Base-by-base conservation (phyloP, 2,888 invertebrate genomes). In the Idaea aversata region DNA sequence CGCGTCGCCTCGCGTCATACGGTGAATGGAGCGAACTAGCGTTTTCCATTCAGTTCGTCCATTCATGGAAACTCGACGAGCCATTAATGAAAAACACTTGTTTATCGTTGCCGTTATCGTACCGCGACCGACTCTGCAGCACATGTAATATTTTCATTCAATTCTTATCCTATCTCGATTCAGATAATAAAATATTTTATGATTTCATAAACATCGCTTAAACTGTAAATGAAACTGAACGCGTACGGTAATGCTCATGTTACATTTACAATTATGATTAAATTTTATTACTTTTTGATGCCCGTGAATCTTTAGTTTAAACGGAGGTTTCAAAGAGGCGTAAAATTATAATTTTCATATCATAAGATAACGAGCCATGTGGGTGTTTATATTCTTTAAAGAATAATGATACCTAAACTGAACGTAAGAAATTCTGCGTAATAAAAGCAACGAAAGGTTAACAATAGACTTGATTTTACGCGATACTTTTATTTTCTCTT, bases 51-150 rank as follows among this genome's bases (percentile, higher is more conserved):
- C 84, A 90, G 81, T 73, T 77, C 81, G 81, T 75, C 90, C 92
- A 92, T 92, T 93, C 90, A 93, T 88, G 91, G 91, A 91, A 92
- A 92, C 88, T 85, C 85, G 88, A 78, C 84, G 84, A 77, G 81
- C 85, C 84, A 85, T 90, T 91, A 88, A 91, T 91, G 91, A 91
- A 92, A 92, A 91, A 88, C 85, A 83, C 83, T 80, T 76, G 70
- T 72, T 69, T 85, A 84, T 85, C 84, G 85, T 79, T 82, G 77
- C 80, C 82, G 86, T 87, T 88, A 90, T 87, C 88, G 83, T 74
- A 74, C 73, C 75, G 80, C 82, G 83, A 84, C 87, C 72, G 67
- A 75, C 47, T 47, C 47, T 47, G 47, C 47, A 47, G 47, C 47
- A 47, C 47, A 77, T 79, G 78, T 77, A 77, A 81, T 82, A 81